phyloP scores from a whole-genome alignment of 2,888 invertebrate genomes.

The Iselma pallidipennis region DNA sequence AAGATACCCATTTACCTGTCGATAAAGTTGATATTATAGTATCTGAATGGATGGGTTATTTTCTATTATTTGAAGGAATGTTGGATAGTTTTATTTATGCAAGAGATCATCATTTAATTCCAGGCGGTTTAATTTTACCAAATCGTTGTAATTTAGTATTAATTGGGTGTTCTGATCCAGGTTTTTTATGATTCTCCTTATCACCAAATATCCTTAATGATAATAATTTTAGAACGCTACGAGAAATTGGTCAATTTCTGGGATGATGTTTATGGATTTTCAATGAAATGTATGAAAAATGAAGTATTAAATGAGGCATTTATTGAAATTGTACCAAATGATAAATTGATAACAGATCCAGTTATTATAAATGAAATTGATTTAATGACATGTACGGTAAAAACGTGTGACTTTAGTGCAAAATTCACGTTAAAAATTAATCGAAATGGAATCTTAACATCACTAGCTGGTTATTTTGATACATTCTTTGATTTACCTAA shows the following conservation, averaged over 20 bases:
- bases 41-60: conserved; percentile 99
- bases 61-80: conserved; percentile 96
- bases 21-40: conserved; percentile 89
- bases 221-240: conserved; percentile 63
- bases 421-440: conserved; percentile 69
- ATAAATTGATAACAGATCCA: conserved; percentile 69
- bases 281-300: conserved; percentile 89
- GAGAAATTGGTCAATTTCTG: conserved; percentile 79
- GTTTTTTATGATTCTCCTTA: conserved; percentile 44
- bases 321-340: conserved; percentile 67
- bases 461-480: conserved; percentile 91
- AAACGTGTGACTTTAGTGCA: conserved; percentile 73
- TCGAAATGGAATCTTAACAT: conserved; percentile 72
- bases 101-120: conserved; percentile 76
- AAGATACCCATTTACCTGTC: conserved; percentile 75
- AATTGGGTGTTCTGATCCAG: conserved; percentile 75
- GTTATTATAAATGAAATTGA: conserved; percentile 73
- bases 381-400: conserved; percentile 71
- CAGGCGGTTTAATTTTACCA: conserved; percentile 79
- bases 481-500: conserved; percentile 77
- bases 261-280: conserved; percentile 92
- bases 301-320: conserved; percentile 80
- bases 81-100: conserved; percentile 90
- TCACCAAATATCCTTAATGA: background rate
- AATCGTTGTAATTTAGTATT: conserved; percentile 83